phyloP scores from a whole-genome alignment of 2,113 vertebrate genomes.

The Microcebus murinus region DNA sequence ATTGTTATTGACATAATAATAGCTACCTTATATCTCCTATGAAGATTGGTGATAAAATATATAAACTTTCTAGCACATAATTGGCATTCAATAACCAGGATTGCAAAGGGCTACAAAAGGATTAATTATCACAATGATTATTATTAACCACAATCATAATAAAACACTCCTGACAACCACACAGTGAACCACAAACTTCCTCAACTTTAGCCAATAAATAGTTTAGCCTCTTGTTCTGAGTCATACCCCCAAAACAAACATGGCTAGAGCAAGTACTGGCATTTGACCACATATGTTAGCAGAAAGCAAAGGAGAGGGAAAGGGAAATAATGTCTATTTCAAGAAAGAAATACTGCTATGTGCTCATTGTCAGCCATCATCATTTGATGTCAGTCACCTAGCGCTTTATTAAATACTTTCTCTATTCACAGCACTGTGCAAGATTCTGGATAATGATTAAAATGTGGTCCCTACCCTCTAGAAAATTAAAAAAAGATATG shows the following conservation, averaged over 20 bases:
- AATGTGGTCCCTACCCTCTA: background rate
- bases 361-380: background rate
- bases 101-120: background rate
- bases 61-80: background rate
- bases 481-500: background rate
- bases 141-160: conserved; percentile 16
- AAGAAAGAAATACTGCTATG: background rate
- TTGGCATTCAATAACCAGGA: background rate
- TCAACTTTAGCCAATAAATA: background rate
- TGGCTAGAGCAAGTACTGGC: background rate
- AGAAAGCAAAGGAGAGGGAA: background rate
- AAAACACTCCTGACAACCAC: background rate
- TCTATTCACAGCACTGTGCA: background rate
- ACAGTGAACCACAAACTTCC: background rate
- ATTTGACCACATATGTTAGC: background rate
- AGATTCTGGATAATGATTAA: background rate
- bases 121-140: conserved; percentile 1
- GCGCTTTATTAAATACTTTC: background rate
- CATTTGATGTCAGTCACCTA: background rate
- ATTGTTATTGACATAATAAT: background rate
- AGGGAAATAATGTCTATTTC: background rate
- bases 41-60: background rate
- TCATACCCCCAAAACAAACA: background rate
- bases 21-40: background rate
- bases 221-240: background rate